Percentiles rank a stretch among this genome's conserved stretches.
Conservation (phyloP, 2,113 vertebrate species). For the Nanger granti region DNA sequence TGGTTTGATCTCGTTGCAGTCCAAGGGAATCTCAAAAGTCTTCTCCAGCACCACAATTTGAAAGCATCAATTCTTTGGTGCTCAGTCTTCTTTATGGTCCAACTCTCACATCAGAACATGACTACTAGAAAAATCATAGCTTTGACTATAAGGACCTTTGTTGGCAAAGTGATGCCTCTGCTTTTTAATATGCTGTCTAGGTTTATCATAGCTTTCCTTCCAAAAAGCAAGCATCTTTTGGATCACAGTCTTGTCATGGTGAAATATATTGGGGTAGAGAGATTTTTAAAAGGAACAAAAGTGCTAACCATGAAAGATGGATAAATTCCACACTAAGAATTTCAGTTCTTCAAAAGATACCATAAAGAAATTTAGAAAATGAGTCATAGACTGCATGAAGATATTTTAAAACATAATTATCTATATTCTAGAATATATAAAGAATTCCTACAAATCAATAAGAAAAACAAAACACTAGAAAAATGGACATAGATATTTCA, state of each 20-base stretch:
- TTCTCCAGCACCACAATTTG: background rate
- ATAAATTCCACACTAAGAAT: background rate
- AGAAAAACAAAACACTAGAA: background rate
- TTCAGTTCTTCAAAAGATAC: background rate
- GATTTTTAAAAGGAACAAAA: background rate
- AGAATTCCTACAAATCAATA: background rate
- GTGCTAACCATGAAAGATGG: background rate
- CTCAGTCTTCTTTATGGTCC: background rate
- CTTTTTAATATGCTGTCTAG: background rate
- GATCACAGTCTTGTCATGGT: background rate
- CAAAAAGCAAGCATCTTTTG: background rate
- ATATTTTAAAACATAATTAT: background rate
- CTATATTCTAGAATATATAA: background rate
- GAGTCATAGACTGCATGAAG: background rate
- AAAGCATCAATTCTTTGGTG: background rate
- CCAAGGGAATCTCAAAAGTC: background rate
- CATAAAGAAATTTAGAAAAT: background rate
- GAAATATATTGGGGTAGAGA: background rate
- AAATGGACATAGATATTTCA: background rate
- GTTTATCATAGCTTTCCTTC: background rate
- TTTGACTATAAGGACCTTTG: background rate
- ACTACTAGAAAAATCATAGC: background rate
- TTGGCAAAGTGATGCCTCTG: background rate
- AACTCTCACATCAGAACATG: background rate
- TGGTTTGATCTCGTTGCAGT: background rate